Evolutionary conservation across 2,888 invertebrate species (phyloP), one percentile per base, ranked within the genome.

Genomic region (Ptilodon capucinus): DNA sequence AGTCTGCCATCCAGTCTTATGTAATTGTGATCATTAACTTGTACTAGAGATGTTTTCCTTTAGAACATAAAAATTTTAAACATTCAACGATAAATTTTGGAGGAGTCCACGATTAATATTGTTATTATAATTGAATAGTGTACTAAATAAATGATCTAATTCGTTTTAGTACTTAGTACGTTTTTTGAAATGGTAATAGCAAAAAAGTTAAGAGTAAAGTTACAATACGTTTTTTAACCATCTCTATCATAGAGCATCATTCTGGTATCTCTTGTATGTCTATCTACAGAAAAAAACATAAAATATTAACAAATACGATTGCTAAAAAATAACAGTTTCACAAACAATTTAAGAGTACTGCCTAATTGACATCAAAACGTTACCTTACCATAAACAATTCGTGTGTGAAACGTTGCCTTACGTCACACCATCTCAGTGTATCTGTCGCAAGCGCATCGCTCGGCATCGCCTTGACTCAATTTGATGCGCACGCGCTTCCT

Each of bases 21-120:
- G 67, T 67, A 66, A 69, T 54, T 45, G 51, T 53, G 61, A 67
- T 68, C 61, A 65, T 72, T 68, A 67, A 67, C 68, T 73, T 68
- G 70, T 69, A n/a, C 69, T 63, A 55, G 50, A 53, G 68, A 64
- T 70, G 74, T 81, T 80, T 79, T 79, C 77, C 77, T 81, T 69
- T 42, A 50, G 54, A 47, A 68, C 75, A 74, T 76, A 74, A 74
- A 57, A 74, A 55, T 57, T 55, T 49, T 48, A 40, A 40, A 48
- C 71, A 36, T 41, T n/a, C 63, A 76, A 54, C 38, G 44, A 50
- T 40, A 44, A 68, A 67, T 40, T 18, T 41, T 48, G 49, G 74
- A 77, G 48, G 45, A 46, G 79, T 39, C 58, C 57, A 59, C 45
- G 34, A 28, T 18, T 25, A n/a, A 43, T 8, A 7, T 23, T 16